These are phyloP conservation scores for Sebastes reedi DNA, from an alignment of 2,797 vertebrate species.

Conservation along the genomic window DNA sequence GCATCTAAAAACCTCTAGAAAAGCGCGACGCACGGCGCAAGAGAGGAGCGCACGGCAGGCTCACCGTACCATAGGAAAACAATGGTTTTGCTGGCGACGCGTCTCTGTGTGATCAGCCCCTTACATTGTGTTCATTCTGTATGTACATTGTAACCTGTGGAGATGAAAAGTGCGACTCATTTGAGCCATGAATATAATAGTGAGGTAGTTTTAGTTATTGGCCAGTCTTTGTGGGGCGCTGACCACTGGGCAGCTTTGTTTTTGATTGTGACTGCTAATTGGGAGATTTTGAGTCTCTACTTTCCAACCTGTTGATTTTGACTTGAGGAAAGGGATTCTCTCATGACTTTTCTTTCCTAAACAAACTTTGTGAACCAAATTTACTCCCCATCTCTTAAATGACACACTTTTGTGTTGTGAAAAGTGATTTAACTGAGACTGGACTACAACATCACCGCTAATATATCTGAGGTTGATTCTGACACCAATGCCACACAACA, in stretches of 20 bases:
- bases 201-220: not conserved
- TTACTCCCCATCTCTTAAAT: not conserved
- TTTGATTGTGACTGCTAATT: not conserved
- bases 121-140: not conserved
- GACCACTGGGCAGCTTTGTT: rapidly evolving
- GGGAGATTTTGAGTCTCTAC: not conserved
- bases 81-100: too few relatives aligned
- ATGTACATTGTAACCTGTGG: not conserved
- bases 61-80: too few relatives aligned
- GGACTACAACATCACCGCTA: not conserved
- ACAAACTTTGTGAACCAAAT: not conserved
- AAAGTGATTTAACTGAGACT: not conserved
- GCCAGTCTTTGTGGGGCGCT: not conserved
- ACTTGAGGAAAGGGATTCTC: not conserved
- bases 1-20: too few relatives aligned
- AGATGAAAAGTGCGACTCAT: not conserved
- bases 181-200: not conserved
- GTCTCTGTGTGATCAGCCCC: too few relatives aligned
- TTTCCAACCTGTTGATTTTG: not conserved
- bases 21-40: too few relatives aligned
- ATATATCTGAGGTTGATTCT: not conserved
- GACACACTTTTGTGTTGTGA: not conserved
- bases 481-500: not conserved
- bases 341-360: not conserved
- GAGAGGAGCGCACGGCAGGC: too few relatives aligned